Base-by-base conservation (phyloP, 2,113 vertebrate species). In the Tyto alba region DNA sequence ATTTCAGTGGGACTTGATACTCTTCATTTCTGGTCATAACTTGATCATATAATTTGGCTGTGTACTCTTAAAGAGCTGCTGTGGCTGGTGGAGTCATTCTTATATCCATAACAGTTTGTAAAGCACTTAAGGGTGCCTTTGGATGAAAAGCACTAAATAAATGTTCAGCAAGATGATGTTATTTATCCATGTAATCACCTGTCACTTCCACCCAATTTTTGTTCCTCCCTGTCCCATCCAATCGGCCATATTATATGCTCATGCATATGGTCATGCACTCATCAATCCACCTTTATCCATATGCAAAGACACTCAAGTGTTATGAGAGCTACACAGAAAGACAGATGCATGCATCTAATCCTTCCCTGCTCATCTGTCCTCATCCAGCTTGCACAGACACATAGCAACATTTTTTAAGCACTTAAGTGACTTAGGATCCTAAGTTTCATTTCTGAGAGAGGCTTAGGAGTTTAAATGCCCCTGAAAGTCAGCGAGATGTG, bases 171-270 rank as follows among this genome's bases (percentile, higher is more conserved):
- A 95, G 94, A 91, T 95, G 94, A 85, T 95, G 95, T 97, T 97
- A 96, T 97, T 97, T 97, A 97, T 97, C 96, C 93, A 15, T 91
- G 95, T 97, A 97, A 96, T 97, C 96, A 92, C 96, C 96, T 96
- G 95, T 97, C 96, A 97, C 95, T 95, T 97, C 89, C 87, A 93
- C 93, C 94, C 94, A 95, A 96, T 96, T 96, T 95, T 96, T 97
- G 96, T 97, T 95, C 91, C 96, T 97, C 95, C 89, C 89, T 96
- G 96, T 97, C 96, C 96, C 96, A 97, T 97, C 95, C 95, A 97
- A 96, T 97, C 13, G 91, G 91, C 95, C 96, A 43, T 71, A 80
- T 96, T 96, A 97, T 94, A 96, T 25, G 63, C 94, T 97, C 94
- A 89, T 93, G 91, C 96, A 95, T 96, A 95, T 96, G 96, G 96